Base-by-base conservation (phyloP, 2,888 invertebrate genomes). In the Eurytoma californica region DNA sequence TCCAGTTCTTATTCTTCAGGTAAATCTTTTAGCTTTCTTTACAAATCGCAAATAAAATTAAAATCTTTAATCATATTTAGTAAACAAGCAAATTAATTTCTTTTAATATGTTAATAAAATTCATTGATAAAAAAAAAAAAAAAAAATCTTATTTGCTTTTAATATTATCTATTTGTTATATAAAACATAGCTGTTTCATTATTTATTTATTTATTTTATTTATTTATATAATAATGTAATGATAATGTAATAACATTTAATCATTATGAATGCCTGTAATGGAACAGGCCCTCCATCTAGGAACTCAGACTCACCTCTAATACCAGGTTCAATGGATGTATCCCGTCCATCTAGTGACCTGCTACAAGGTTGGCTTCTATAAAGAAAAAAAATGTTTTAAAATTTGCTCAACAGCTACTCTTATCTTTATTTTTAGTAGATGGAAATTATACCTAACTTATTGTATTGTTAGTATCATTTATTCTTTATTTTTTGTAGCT, bases 1-100 rank as follows among this genome's bases (percentile, higher is more conserved):
- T 93, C 93, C 87, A 94, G 94, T 85, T 93, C 94, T 73, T 94
- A 94, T 87, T 94, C 94, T 82, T 94, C 94, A 91, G 94, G 94
- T 94, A 92, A 90, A 72, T 73, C 20, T 20, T 63, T 30, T n/a
- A n/a, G 3, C 18, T n/a, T 9, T 20, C 13, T 39, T 63, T 12
- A 20, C 5, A 39, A 39, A 39, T 7, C 5, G 3, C 4, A 39
- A 7, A 39, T 3, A 3, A 55, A 47, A 66, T 24, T 61, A 24
- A 30, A 49, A 58, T 68, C 69, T 28, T 66, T 63, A 66, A 13
- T 18, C 39, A 20, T 53, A 55, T 4, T 28, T 20, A 39, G 20
- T 65, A 18, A 65, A 61, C 7, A 39, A 39, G 9, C 39, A 39
- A 39, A 39, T 39, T 39, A 39, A 39, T 39, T 39, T 24, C 24